These are phyloP conservation scores for Tursiops truncatus DNA, from an alignment of 2,113 vertebrate genomes.

Conservation along the genomic window DNA sequence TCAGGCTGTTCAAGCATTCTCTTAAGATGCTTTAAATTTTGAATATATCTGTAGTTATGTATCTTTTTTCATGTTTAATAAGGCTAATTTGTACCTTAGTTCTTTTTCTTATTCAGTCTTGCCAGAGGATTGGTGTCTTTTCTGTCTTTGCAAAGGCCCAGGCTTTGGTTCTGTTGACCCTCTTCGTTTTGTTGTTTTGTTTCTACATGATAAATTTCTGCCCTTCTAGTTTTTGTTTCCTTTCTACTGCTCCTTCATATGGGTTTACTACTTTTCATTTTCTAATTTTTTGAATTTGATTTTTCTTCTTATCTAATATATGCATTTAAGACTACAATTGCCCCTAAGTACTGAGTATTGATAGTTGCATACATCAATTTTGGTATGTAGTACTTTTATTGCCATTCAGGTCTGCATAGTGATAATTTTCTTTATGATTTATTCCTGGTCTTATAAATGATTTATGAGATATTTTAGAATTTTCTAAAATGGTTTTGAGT, in stretches of 20 bases:
- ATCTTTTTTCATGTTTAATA: not conserved
- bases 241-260: not conserved
- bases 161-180: not conserved
- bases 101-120: not conserved
- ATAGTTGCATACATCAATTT: not conserved
- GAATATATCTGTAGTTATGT: not conserved
- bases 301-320: not conserved
- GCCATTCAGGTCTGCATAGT: not conserved
- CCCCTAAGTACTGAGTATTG: not conserved
- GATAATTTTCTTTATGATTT: slow-evolving; percentile 27
- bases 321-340: not conserved
- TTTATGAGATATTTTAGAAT: not conserved
- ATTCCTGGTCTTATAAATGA: not conserved
- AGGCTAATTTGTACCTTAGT: not conserved
- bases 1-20: not conserved
- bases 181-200: not conserved
- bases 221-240: not conserved
- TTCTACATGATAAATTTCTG: not conserved
- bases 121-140: not conserved
- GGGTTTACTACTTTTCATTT: not conserved
- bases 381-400: not conserved
- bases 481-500: not conserved
- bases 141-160: not conserved
- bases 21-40: not conserved
- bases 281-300: not conserved